Evolutionary conservation across 2,797 vertebrate genomes (phyloP).

Genomic region (Hozukius guyotensis): DNA sequence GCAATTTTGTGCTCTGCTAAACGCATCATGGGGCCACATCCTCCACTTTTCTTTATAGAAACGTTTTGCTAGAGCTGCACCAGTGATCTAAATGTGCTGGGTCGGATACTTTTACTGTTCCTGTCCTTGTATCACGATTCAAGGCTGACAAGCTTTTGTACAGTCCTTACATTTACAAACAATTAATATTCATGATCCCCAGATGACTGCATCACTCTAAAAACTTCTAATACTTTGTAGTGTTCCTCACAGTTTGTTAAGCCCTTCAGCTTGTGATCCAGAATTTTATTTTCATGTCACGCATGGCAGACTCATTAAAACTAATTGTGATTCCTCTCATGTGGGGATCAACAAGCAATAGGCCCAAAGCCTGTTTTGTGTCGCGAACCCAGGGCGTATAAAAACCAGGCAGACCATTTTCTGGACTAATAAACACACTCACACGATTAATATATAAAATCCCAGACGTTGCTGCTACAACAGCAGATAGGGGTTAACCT

Average conservation of each 20-base stretch:
- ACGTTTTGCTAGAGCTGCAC: background rate
- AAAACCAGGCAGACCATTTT: conserved; percentile 3
- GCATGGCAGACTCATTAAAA: conserved; percentile 45
- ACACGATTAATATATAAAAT: background rate
- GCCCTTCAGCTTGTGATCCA: conserved; percentile 16
- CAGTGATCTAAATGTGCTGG: background rate
- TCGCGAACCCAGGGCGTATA: background rate
- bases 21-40: background rate
- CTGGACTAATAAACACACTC: conserved; percentile 13
- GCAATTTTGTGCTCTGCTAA: conserved; percentile 14
- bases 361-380: background rate
- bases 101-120: background rate
- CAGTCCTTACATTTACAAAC: conserved; percentile 15
- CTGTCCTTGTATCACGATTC: background rate
- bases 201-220: background rate
- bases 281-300: conserved; percentile 25
- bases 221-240: background rate
- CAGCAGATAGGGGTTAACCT: background rate
- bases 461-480: background rate
- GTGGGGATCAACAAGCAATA: conserved; percentile 20
- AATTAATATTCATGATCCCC: conserved; percentile 24
- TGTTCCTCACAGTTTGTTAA: conserved; percentile 1
- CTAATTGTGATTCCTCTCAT: conserved; percentile 32
- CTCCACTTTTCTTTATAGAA: background rate
- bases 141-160: background rate